Conservation (phyloP, 2,888 invertebrate species). For the Busseola fusca region DNA sequence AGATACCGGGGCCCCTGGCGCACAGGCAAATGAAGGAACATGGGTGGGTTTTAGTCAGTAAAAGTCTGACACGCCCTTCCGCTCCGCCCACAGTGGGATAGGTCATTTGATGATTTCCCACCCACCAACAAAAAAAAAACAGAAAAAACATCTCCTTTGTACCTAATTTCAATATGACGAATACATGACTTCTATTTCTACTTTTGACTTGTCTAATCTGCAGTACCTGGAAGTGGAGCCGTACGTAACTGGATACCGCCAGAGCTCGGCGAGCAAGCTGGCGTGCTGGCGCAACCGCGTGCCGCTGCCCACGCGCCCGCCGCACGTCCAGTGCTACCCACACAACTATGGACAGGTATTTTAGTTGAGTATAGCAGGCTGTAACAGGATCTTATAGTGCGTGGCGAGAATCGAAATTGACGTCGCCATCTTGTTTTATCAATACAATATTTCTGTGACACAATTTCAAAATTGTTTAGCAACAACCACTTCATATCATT, state of each 20-base stretch:
- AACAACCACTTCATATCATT: neutral
- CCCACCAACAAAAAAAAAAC: too few relatives aligned
- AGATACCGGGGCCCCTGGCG: too few relatives aligned
- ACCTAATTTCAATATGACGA: neutral
- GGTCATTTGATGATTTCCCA: too few relatives aligned
- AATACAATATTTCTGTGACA: neutral
- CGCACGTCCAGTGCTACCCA: constrained; percentile 75
- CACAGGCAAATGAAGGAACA: too few relatives aligned
- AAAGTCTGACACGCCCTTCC: too few relatives aligned
- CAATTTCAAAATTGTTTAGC: neutral
- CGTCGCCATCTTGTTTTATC: neutral
- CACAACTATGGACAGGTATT: constrained; percentile 75
- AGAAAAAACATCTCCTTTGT: neutral
- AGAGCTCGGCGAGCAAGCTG: constrained; percentile 72
- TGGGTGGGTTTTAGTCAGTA: too few relatives aligned
- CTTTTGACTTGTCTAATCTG: neutral
- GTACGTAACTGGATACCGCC: constrained; percentile 48
- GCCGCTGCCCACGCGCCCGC: constrained; percentile 75
- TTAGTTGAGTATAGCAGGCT: neutral
- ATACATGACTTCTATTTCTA: neutral
- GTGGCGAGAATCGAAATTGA: neutral
- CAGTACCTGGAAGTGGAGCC: constrained; percentile 67
- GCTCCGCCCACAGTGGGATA: too few relatives aligned
- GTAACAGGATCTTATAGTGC: neutral
- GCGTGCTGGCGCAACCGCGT: constrained; percentile 82